Evolutionary conservation across 92 coral and sea anemone genomes (phyloP).

Genomic region (Galaxea fascicularis): DNA sequence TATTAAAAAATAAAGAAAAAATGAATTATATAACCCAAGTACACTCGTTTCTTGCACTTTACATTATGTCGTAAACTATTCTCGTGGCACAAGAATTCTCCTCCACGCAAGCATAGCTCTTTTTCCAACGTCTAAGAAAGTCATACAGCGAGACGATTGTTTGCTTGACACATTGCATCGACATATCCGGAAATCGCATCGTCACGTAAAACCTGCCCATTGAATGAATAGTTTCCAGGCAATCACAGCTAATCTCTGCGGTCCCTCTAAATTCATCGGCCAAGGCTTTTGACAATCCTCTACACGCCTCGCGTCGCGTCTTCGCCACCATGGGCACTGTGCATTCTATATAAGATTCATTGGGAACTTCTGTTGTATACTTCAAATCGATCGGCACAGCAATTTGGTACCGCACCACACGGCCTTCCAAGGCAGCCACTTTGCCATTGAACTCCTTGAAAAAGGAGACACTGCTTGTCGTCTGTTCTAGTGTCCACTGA

Average conservation of each 20-base stretch:
- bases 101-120: background rate
- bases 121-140: background rate
- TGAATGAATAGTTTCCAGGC: background rate
- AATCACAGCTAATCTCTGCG: background rate
- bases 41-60: too few relatives aligned
- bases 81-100: too few relatives aligned
- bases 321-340: background rate
- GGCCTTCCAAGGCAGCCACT: too few relatives aligned
- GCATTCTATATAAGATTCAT: background rate
- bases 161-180: background rate
- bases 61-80: too few relatives aligned
- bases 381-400: background rate
- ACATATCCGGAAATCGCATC: background rate
- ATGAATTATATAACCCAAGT: too few relatives aligned
- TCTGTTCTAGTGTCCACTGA: background rate
- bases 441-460: too few relatives aligned
- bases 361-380: background rate
- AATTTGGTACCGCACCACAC: too few relatives aligned
- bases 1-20: too few relatives aligned
- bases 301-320: background rate
- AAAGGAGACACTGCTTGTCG: too few relatives aligned
- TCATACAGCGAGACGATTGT: background rate
- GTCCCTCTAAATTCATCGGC: background rate
- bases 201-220: background rate
- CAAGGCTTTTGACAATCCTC: background rate